Conservation (phyloP, 2,797 vertebrate species). For the Rhinella marina region DNA sequence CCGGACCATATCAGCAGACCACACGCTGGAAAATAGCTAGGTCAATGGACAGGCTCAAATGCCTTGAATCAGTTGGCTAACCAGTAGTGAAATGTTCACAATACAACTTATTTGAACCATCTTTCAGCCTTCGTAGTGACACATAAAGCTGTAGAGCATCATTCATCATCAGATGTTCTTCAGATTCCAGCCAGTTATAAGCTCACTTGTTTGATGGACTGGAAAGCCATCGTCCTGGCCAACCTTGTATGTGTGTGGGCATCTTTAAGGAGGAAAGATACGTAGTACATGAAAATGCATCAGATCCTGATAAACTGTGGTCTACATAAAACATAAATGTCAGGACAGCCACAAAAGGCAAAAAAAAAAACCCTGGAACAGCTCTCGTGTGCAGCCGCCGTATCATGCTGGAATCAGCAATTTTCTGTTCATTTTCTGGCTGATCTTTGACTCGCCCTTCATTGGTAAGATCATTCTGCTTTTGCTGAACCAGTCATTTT, state of each 20-base stretch:
- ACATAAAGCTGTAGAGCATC: too few relatives aligned
- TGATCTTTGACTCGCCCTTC: neutral
- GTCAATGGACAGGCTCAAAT: neutral
- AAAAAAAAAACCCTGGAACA: neutral
- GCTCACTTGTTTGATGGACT: too few relatives aligned
- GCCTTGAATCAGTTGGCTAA: neutral
- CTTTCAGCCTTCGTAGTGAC: too few relatives aligned
- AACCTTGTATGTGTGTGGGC: neutral
- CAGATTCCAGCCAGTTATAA: neutral
- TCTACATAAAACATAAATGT: neutral
- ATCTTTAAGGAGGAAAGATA: neutral
- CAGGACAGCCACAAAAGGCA: neutral
- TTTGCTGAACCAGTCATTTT: slow-evolving; percentile 29
- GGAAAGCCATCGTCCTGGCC: neutral
- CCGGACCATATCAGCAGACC: neutral
- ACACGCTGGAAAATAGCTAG: neutral
- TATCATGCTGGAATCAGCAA: slow-evolving; percentile 17
- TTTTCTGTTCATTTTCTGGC: slow-evolving; percentile 24
- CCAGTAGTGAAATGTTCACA: neutral
- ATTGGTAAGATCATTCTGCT: neutral
- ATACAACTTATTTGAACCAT: too few relatives aligned
- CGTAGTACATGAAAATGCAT: neutral
- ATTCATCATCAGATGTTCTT: neutral
- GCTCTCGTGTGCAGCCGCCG: neutral
- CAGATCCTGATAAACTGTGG: neutral